Evolutionary conservation across 1,140 invertebrate species (phyloP), one percentile per base, ranked within the genome.

Genomic region (Drosophila equinoxialis): DNA sequence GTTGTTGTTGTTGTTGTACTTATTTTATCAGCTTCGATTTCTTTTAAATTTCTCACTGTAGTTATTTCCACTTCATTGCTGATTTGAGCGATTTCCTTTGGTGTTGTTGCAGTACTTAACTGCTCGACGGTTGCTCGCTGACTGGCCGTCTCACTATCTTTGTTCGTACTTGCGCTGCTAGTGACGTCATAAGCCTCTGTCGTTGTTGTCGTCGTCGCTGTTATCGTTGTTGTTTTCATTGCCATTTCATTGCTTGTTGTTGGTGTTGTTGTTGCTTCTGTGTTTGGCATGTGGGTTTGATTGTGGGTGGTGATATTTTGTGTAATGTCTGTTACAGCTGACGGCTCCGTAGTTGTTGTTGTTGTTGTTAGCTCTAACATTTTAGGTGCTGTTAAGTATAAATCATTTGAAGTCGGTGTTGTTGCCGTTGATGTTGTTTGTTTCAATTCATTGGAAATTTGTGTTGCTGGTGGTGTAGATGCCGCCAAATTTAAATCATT

Each of bases 41-140:
- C 77, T 61, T 65, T 51, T 14, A 41, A 55, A 77, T 64, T 74
- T 65, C 77, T 81, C 66, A 89, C 66, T 73, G 81, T 73, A 70
- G 80, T 87, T 81, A 74, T 69, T 60, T 90, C 87, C 64, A 90
- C 82, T 90, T 90, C 87, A 79, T 90, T 90, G 78, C 87, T 90
- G 71, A 90, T 90, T 90, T 90, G 87, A 61, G 67, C 65, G 60
- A 71, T 79, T 83, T 90, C 81, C 86, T 86, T 81, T 73, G 66
- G 65, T 30, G 74, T 90, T 71, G 62, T 39, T 64, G 67, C 57
- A 41, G 74, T 26, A 82, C 68, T 80, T 37, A 6, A 8, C 79
- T 51, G 65, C 66, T 90, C 82, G 82, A 60, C 82, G 86, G 79
- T 55, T 79, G 81, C 58, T 86, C 55, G 74, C 65, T 48, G 66